phyloP scores from a whole-genome alignment of 2,888 invertebrate species.

The Rhagophthalmus giganteus region DNA sequence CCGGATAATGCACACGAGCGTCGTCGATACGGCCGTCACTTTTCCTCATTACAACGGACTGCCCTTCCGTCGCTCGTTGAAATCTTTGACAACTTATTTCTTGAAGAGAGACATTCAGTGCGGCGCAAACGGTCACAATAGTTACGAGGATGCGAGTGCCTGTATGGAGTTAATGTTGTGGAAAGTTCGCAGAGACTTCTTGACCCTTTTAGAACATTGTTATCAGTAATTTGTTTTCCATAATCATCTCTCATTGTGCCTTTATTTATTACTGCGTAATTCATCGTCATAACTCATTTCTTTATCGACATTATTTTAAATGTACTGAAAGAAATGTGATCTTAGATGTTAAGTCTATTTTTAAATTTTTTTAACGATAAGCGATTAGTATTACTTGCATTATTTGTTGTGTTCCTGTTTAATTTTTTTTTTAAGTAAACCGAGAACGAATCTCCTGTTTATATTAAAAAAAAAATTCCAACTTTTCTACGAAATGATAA shows the following conservation, averaged over 20 bases:
- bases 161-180: conserved; percentile 88
- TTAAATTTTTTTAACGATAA: conserved; percentile 18
- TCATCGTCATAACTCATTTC: conserved; percentile 24
- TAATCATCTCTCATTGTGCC: conserved; percentile 13
- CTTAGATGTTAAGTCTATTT: conserved; percentile 24
- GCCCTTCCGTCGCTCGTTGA: conserved; percentile 82
- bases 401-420: conserved; percentile 18
- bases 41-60: conserved; percentile 86
- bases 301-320: conserved; percentile 21
- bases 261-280: conserved; percentile 29
- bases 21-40: conserved; percentile 87
- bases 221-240: conserved; percentile 7
- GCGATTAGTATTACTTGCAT: conserved; percentile 20
- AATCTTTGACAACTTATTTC: conserved; percentile 71
- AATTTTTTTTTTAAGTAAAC: no score
- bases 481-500: no score
- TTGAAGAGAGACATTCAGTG: conserved; percentile 83
- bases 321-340: conserved; percentile 33
- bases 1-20: conserved; percentile 77
- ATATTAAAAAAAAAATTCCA: no score
- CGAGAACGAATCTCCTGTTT: no score
- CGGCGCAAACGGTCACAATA: conserved; percentile 79
- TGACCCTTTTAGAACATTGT: conserved; percentile 21
- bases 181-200: conserved; percentile 65
- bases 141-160: conserved; percentile 88